phyloP scores from a whole-genome alignment of 2,797 vertebrate species.

The Phylloscopus collybita region DNA sequence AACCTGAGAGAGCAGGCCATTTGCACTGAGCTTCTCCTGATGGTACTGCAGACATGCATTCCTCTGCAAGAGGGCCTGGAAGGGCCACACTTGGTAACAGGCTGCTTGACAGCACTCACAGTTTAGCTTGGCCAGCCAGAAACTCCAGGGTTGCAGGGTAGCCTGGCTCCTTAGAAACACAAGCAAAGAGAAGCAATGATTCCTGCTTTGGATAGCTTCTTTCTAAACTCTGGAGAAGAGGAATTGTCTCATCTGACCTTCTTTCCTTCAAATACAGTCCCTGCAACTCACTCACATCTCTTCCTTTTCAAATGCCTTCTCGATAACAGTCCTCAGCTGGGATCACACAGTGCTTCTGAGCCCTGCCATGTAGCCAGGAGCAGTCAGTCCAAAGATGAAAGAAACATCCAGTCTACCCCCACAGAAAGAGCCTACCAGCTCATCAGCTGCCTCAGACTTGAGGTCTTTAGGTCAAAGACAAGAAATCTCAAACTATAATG shows the following conservation, averaged over 20 bases:
- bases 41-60: background rate
- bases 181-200: background rate
- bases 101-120: background rate
- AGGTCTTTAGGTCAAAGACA: background rate
- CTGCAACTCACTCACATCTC: background rate
- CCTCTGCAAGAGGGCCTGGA: background rate
- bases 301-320: background rate
- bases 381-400: background rate
- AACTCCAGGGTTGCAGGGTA: background rate
- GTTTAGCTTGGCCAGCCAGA: background rate
- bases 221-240: background rate
- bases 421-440: background rate
- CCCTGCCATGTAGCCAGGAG: background rate
- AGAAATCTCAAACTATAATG: background rate
- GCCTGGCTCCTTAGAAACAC: background rate
- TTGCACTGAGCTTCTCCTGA: background rate
- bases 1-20: background rate
- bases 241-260: background rate
- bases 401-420: background rate
- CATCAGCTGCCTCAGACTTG: background rate
- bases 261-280: background rate
- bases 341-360: background rate
- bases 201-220: background rate
- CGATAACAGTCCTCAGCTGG: background rate
- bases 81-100: background rate